Evolutionary conservation across 2,113 vertebrate genomes (phyloP), one percentile per base, ranked within the genome.

Genomic region (Oryzias javanicus): DNA sequence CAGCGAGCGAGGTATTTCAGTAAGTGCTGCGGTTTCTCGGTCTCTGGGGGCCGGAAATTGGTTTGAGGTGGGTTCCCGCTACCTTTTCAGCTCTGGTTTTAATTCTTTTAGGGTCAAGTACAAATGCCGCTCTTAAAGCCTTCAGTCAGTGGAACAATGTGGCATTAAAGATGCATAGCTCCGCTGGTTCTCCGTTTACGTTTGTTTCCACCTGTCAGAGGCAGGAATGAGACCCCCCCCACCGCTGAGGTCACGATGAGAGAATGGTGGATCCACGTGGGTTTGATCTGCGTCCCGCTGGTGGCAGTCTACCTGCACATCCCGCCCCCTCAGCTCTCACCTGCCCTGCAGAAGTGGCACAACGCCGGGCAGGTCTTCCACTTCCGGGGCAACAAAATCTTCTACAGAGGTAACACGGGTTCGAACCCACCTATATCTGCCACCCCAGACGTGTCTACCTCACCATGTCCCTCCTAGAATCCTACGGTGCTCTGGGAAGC

Each of bases 231-330:
- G 74, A 74, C 69, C 19, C 63, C 59, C 64, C 68, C n/a, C 27
- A 40, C 63, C 42, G 64, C 62, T 50, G 66, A 80, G 58, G 40
- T 68, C 52, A 94, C 89, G 70, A 95, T 96, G 95, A 94, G 86
- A 88, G 95, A 98, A 87, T 95, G 96, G 95, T 98, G 96, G 96
- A 74, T 96, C 14, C 94, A 95, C 51, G 91, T 96, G 72, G 91
- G 91, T 44, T 76, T 98, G 14, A 70, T 98, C 79, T 92, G 80
- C 0, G 73, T 97, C 42, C 95, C 96, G 16, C 91, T 99, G 65
- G 75, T 96, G 0, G 95, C 97, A 0, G 91, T 97, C 0, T 98
- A 98, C 84, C 91, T 97, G 60, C 93, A 97, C 82, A 91, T 99
- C 82, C 96, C 96, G 0, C 91, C 94, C 1, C 96, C 96, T 0